These are phyloP conservation scores for Alexandromys fortis DNA, from an alignment of 2,113 vertebrate species.

Conservation along the genomic window DNA sequence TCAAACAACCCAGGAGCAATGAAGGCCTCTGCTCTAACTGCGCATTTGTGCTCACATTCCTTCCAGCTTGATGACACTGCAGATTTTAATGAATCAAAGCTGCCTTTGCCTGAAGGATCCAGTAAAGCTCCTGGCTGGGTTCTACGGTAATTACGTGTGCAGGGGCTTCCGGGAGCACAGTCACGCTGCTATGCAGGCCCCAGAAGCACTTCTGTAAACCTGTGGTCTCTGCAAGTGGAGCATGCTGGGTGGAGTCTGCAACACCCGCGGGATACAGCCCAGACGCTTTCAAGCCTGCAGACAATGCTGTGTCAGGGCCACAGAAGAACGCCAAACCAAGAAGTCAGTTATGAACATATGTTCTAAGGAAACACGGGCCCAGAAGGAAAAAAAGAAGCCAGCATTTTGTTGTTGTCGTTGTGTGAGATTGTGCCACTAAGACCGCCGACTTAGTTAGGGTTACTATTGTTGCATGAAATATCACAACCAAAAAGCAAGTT, in stretches of 20 bases:
- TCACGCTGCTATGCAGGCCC: neutral
- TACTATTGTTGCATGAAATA: neutral
- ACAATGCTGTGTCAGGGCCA: neutral
- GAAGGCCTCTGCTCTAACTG: neutral
- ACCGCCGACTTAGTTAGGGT: neutral
- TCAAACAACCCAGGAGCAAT: neutral
- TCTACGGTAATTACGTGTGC: neutral
- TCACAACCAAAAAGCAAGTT: neutral
- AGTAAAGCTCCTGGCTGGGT: neutral
- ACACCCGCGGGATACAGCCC: neutral
- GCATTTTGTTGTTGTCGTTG: neutral
- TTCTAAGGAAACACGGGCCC: neutral
- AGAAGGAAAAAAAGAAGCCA: neutral
- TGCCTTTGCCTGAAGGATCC: neutral
- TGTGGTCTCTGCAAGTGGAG: neutral
- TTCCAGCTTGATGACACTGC: neutral
- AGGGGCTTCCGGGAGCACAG: neutral
- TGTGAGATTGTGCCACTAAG: neutral
- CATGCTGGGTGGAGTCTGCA: neutral
- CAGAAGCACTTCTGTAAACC: neutral
- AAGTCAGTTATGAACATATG: neutral
- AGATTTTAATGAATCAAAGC: conserved; percentile 1
- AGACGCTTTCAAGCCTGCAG: neutral
- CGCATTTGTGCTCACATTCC: neutral
- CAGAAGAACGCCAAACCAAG: neutral